Evolutionary conservation across 2,797 vertebrate species (phyloP), one percentile per base, ranked within the genome.

Genomic region (Arremon brunneinucha): DNA sequence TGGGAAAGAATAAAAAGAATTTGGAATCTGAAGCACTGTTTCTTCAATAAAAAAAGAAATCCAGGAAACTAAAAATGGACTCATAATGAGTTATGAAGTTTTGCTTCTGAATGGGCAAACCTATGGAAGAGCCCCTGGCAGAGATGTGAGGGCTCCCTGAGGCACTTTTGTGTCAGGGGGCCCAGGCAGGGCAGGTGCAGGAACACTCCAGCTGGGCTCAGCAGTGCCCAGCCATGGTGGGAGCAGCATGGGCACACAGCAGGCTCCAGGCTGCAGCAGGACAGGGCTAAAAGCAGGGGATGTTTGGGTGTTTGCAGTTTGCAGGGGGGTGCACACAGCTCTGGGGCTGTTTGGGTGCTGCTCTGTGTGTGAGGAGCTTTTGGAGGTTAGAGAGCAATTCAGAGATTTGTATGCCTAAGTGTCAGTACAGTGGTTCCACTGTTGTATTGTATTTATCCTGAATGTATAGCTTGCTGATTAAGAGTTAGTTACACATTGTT

Each of bases 161-260:
- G 41, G 23, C 52, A 21, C 53, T 23, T 55, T 56, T 34, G 53
- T 56, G 53, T 15, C 53, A n/a, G 53, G 32, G 27, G 53, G 32
- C 32, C 53, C 14, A 4, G 32, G 53, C 27, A 50, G 75, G 83
- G 50, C 50, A 37, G 55, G 39, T 1, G 39, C 4, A 20, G 4
- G 71, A 18, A 41, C 18, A 0, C 55, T 43, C 9, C 49, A 3
- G 35, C 15, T 7, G 11, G 14, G 34, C 34, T 47, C 67, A 6
- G 17, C 57, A 39, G 35, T 5, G 52, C 20, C 27, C 2, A 47
- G 2, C 11, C 32, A 1, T 0, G 11, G 35, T 3, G 62, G 34
- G 17, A 37, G 65, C 60, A 32, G 34, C n/a, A 2, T 0, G 3
- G 49, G 44, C 49, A 28, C 16, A 0, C 27, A 5, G 8, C 24